Percentiles rank a stretch among this genome's conserved stretches.
Conservation (phyloP, 2,113 vertebrate genomes). For the Fukomys damarensis region DNA sequence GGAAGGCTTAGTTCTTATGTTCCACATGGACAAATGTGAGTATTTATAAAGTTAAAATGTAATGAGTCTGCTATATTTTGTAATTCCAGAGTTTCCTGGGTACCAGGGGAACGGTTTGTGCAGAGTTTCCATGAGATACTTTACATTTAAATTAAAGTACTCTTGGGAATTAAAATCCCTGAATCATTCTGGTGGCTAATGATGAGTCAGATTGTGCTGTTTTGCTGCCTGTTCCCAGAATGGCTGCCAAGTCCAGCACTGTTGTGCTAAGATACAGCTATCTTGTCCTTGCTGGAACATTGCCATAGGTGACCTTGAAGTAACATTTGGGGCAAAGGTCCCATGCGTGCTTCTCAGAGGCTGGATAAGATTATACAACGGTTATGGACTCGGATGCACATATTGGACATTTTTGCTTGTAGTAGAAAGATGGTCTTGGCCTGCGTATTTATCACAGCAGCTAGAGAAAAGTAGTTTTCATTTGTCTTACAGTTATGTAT, state of each 20-base stretch:
- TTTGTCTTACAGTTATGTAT: neutral
- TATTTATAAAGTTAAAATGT: slow-evolving; percentile 74
- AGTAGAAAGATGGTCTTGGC: neutral
- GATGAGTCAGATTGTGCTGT: slow-evolving; percentile 39
- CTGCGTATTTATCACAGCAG: slow-evolving; percentile 26
- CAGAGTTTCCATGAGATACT: slow-evolving; percentile 59
- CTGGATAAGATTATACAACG: neutral
- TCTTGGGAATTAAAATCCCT: slow-evolving; percentile 67
- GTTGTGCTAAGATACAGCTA: neutral
- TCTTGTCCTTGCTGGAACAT: neutral
- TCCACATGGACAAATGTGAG: neutral
- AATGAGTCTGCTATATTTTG: slow-evolving; percentile 61
- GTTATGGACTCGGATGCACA: neutral
- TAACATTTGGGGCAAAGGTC: neutral
- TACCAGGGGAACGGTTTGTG: slow-evolving; percentile 65
- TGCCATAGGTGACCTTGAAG: neutral
- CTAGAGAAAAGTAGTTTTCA: neutral
- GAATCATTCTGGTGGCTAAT: slow-evolving; percentile 55
- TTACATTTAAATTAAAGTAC: slow-evolving; percentile 58
- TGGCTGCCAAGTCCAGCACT: neutral
- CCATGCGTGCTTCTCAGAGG: neutral
- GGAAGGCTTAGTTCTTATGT: slow-evolving; percentile 40
- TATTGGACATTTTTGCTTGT: neutral
- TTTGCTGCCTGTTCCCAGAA: neutral
- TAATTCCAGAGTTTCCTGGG: slow-evolving; percentile 52